Conservation (phyloP, 2,888 invertebrate genomes). For the Troides aeacus region DNA sequence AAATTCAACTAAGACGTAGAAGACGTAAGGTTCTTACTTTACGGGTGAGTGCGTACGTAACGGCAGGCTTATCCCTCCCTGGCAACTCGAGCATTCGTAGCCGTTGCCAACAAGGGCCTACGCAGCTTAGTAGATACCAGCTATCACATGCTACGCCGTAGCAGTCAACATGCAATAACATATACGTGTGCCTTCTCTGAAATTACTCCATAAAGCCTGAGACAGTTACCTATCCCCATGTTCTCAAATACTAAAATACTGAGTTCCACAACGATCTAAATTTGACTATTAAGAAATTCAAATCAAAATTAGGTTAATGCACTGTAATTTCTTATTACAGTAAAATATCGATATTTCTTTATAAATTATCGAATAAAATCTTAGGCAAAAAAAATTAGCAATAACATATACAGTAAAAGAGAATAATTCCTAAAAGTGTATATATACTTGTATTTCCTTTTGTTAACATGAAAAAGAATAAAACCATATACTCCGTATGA, state of each 20-base stretch:
- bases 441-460: too few species aligned
- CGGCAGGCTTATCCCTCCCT: slow-evolving; percentile 50
- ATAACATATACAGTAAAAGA: too few species aligned
- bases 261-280: not conserved
- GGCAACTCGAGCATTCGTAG: slow-evolving; percentile 71
- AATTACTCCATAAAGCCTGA: slow-evolving; percentile 2
- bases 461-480: too few species aligned
- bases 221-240: not conserved
- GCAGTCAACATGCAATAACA: slow-evolving; percentile 35
- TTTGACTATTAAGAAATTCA: too few species aligned
- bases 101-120: slow-evolving; percentile 68
- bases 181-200: slow-evolving; percentile 5
- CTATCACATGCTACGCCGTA: slow-evolving; percentile 59
- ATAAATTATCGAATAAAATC: too few species aligned
- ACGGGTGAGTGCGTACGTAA: slow-evolving; percentile 16
- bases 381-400: too few species aligned
- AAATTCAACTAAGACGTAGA: slow-evolving; percentile 11
- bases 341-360: too few species aligned
- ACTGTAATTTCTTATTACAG: too few species aligned
- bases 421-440: too few species aligned
- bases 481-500: not conserved
- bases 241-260: not conserved
- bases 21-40: slow-evolving; percentile 5
- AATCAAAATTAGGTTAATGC: too few species aligned
- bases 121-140: slow-evolving; percentile 64